Evolutionary conservation across 2,888 invertebrate species (phyloP), one percentile per base, ranked within the genome.

Genomic region (Dryocosmus kuriphilus): DNA sequence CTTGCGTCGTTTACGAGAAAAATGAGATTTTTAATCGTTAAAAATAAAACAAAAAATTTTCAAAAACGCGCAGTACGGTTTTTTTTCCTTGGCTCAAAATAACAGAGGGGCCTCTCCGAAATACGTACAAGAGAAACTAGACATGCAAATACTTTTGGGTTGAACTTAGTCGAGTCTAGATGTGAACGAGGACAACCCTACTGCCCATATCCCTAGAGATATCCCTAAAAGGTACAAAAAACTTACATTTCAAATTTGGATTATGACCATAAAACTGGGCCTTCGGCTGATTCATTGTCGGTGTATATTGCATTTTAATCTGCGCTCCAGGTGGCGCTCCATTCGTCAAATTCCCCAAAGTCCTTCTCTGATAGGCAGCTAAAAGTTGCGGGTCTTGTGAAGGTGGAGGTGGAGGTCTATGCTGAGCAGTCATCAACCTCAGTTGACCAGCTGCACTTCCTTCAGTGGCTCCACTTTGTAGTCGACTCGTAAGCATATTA

Each of bases 251-350:
- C 67, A 98, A 93, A 90, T 96, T 96, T 16, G 97, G 97, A 92
- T 98, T 98, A 92, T 98, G 98, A 0, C 98, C 98, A 91, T 97
- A 97, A 92, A 97, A 98, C 87, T 97, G 96, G 19, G 95, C 95
- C 19, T 95, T 94, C 1, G 95, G 94, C 84, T 91, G 92, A 5
- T 88, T 83, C 88, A 88, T 89, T 41, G 89, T 83, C 2, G 90
- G 88, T 35, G 89, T 83, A 84, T 89, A 91, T 88, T 90, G 92
- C 92, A 88, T 91, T 87, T 87, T 91, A 75, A 89, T 88, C 9
- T 88, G 83, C 46, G 88, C 83, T 76, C 91, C 90, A 8, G 91
- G 87, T n/a, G 92, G 85, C 35, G 92, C 87, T 38, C 92, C 91
- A 83, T 93, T 94, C 2, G 94, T 93, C 65, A 94, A 93, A 83